These are phyloP conservation scores for Ceratosolen fusciceps DNA, from an alignment of 1,140 invertebrate genomes.

Conservation along the genomic window DNA sequence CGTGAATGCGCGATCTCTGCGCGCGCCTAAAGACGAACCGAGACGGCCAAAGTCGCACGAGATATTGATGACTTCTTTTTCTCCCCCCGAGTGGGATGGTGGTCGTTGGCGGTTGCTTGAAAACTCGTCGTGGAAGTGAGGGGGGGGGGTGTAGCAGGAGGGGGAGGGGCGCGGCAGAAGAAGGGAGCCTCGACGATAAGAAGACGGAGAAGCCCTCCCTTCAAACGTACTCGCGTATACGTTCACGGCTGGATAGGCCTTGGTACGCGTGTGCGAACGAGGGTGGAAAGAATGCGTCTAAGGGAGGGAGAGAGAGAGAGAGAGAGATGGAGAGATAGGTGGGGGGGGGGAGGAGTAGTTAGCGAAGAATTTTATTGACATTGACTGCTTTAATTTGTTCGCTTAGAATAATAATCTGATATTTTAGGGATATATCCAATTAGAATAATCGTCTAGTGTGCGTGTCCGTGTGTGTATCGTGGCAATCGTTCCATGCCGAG, in stretches of 20 bases:
- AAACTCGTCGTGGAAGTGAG: neutral
- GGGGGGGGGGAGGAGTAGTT: neutral
- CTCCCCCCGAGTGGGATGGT: slow-evolving; percentile 45
- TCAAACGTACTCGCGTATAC: too few relatives aligned
- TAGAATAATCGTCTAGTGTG: neutral
- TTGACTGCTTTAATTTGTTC: neutral
- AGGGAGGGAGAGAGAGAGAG: slow-evolving; percentile 15
- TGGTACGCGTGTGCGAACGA: too few relatives aligned
- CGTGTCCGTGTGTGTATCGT: neutral
- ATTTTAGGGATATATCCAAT: neutral
- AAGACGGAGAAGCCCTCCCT: too few relatives aligned
- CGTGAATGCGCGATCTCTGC: slow-evolving; percentile 4
- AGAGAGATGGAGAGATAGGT: neutral
- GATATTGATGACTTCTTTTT: slow-evolving; percentile 69
- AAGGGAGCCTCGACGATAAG: too few relatives aligned
- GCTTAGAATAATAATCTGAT: neutral
- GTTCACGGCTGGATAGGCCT: too few relatives aligned
- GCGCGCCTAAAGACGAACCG: neutral
- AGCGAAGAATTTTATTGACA: neutral
- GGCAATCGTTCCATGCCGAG: neutral
- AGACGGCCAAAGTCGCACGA: slow-evolving; percentile 59
- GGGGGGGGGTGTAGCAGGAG: too few relatives aligned
- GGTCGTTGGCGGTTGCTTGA: slow-evolving; percentile 25
- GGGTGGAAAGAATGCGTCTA: slow-evolving; percentile 23
- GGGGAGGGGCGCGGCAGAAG: too few relatives aligned